phyloP scores from a whole-genome alignment of 2,888 invertebrate genomes.

The Belgica antarctica region DNA sequence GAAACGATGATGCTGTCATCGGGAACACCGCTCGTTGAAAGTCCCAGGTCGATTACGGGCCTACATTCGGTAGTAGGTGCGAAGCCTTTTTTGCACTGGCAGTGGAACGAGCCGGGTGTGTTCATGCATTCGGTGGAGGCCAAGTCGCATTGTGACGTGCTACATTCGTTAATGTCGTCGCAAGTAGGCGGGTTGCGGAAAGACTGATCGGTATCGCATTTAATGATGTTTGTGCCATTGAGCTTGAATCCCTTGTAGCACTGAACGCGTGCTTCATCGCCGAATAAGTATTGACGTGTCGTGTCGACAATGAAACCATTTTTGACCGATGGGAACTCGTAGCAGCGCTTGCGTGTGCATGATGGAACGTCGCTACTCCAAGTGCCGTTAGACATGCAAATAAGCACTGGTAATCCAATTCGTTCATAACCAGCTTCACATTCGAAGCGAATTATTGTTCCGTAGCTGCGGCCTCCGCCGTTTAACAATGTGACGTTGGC shows the following conservation, averaged over 20 bases:
- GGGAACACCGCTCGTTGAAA: slow-evolving; percentile 78
- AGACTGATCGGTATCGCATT: slow-evolving; percentile 78
- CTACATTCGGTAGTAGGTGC: slow-evolving; percentile 82
- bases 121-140: slow-evolving; percentile 90
- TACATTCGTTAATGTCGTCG: slow-evolving; percentile 89
- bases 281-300: slow-evolving; percentile 73
- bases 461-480: slow-evolving; percentile 88
- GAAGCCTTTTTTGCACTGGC: slow-evolving; percentile 82
- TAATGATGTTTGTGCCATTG: slow-evolving; percentile 76
- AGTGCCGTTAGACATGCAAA: slow-evolving; percentile 93
- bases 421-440: slow-evolving; percentile 89
- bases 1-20: slow-evolving; percentile 87
- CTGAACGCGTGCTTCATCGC: slow-evolving; percentile 88
- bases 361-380: slow-evolving; percentile 91
- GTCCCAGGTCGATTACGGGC: slow-evolving; percentile 83
- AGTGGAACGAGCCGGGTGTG: slow-evolving; percentile 82
- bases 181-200: slow-evolving; percentile 84
- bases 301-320: slow-evolving; percentile 85
- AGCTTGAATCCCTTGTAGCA: slow-evolving; percentile 88
- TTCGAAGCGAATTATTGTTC: slow-evolving; percentile 87
- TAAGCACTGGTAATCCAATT: slow-evolving; percentile 82
- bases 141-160: slow-evolving; percentile 82
- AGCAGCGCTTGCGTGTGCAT: slow-evolving; percentile 66
- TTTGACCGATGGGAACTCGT: slow-evolving; percentile 72
- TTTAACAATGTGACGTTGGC: slow-evolving; percentile 83